Percentiles rank a stretch among this genome's conserved stretches.
Conservation (phyloP, 2,888 invertebrate species). For the Troides oblongomaculatus region DNA sequence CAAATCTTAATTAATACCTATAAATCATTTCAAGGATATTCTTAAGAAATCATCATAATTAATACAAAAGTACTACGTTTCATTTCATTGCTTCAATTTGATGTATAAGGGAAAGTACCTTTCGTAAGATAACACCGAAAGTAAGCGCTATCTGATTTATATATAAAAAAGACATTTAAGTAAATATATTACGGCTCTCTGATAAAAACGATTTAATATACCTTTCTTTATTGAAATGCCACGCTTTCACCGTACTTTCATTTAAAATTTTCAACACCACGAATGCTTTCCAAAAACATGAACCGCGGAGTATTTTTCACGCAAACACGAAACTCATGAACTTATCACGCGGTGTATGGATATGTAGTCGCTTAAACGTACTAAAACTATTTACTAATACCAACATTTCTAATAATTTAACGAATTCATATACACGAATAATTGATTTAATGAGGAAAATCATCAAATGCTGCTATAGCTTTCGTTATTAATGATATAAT, state of each 20-base stretch:
- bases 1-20: not conserved
- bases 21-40: not conserved
- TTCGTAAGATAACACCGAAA: not conserved
- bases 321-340: too few relatives aligned
- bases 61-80: not conserved
- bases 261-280: slow-evolving; percentile 23
- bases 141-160: not conserved
- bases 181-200: not conserved
- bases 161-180: not conserved
- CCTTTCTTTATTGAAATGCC: slow-evolving; percentile 55
- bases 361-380: not conserved
- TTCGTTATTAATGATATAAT: not conserved
- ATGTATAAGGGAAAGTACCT: slow-evolving; percentile 8
- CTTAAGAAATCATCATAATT: not conserved
- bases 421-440: not conserved
- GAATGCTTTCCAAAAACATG: slow-evolving; percentile 24
- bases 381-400: not conserved
- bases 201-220: slow-evolving; percentile 1
- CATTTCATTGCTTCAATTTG: slow-evolving; percentile 6
- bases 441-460: not conserved
- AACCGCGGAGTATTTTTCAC: not conserved
- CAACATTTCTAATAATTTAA: not conserved
- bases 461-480: not conserved
- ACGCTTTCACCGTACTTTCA: slow-evolving; percentile 50
- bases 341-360: too few relatives aligned